phyloP scores from a whole-genome alignment of 2,113 vertebrate species.

The Choloepus hoffmanni region DNA sequence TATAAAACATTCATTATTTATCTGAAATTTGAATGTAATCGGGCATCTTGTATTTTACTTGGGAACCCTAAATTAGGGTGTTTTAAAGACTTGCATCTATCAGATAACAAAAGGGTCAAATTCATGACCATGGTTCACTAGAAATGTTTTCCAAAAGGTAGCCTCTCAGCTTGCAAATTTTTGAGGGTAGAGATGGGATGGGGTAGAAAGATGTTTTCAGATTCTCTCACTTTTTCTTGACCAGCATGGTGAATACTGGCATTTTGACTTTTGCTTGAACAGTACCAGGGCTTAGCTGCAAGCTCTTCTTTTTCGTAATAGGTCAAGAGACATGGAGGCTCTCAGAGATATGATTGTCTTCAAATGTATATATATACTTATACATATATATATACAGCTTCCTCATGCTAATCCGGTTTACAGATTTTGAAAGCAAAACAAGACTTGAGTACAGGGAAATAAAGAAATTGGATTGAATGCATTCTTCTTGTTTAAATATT shows the following conservation, averaged over 20 bases:
- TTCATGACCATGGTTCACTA: slow-evolving; percentile 51
- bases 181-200: background rate
- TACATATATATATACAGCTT: background rate
- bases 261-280: slow-evolving; percentile 59
- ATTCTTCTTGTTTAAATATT: slow-evolving; percentile 24
- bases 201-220: slow-evolving; percentile 71
- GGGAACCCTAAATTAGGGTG: background rate
- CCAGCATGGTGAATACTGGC: slow-evolving; percentile 73
- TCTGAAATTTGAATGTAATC: slow-evolving; percentile 36
- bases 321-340: slow-evolving; percentile 69
- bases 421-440: slow-evolving; percentile 23
- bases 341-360: slow-evolving; percentile 52
- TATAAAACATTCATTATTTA: background rate
- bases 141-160: slow-evolving; percentile 69
- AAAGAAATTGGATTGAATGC: background rate
- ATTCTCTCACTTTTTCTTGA: slow-evolving; percentile 65
- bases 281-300: background rate
- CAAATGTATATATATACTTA: background rate
- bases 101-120: slow-evolving; percentile 75
- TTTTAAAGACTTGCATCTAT: slow-evolving; percentile 40
- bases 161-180: slow-evolving; percentile 69
- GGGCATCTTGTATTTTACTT: background rate
- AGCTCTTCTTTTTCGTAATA: slow-evolving; percentile 68
- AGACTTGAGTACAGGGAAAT: slow-evolving; percentile 2
- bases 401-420: slow-evolving; percentile 1